A percentile compares a stretch with the other conserved stretches of the same genome.
Conservation (phyloP, 2,113 vertebrate species). For the Heterochromis multidens region DNA sequence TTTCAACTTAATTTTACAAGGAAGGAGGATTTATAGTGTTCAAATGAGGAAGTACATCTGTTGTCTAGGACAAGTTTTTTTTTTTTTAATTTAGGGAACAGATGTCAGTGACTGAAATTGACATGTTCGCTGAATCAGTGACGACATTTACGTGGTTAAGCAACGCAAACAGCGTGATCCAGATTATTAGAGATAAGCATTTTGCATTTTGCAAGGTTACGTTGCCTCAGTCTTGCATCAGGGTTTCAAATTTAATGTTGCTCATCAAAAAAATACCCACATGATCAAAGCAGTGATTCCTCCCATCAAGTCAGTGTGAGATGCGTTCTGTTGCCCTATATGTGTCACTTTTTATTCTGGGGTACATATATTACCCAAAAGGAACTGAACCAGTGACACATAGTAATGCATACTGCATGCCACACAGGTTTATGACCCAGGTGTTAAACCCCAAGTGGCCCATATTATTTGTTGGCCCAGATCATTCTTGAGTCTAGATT, state of each 20-base stretch:
- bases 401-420: not conserved
- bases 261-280: constrained; percentile 59
- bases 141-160: not conserved
- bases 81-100: not conserved
- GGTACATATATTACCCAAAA: constrained; percentile 16
- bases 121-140: constrained; percentile 5
- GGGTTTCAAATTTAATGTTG: constrained; percentile 63
- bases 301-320: constrained; percentile 30
- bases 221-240: constrained; percentile 64
- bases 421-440: constrained; percentile 11
- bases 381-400: not conserved
- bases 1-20: not conserved
- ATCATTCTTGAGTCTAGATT: not conserved
- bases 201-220: constrained; percentile 52
- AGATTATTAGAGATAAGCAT: constrained; percentile 64
- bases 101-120: not conserved
- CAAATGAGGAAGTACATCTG: not conserved
- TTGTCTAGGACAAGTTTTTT: not conserved
- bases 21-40: not conserved
- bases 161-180: constrained; percentile 16
- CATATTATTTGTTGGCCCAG: constrained; percentile 1
- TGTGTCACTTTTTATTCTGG: constrained; percentile 51
- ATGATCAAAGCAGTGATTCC: constrained; percentile 62
- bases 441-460: constrained; percentile 23
- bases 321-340: constrained; percentile 59